Evolutionary conservation across 2,888 invertebrate genomes (phyloP).

Genomic region (Eurytoma californica): DNA sequence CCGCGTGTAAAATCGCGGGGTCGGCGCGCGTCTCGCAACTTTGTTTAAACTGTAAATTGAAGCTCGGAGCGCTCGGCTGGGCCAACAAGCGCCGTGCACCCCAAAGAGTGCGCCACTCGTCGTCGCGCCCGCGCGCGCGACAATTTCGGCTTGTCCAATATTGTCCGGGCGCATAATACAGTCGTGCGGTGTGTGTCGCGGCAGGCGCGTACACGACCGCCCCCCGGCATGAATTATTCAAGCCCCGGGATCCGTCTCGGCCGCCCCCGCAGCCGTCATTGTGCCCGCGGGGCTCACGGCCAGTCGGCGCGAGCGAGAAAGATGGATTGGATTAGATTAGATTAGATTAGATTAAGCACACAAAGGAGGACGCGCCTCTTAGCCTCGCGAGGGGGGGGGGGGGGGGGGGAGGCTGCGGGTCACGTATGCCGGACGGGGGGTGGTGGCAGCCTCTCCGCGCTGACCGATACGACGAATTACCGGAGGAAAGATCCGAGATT

Average conservation of each 20-base stretch:
- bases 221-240: constrained; percentile 52
- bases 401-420: too few species aligned
- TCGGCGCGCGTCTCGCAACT: neutral
- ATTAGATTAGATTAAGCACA: constrained; percentile 1
- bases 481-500: too few species aligned
- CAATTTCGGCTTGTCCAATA: constrained; percentile 50
- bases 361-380: neutral
- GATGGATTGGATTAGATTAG: neutral
- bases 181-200: constrained; percentile 25
- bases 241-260: constrained; percentile 4
- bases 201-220: constrained; percentile 27
- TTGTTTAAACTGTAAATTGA: constrained; percentile 44
- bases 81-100: constrained; percentile 4
- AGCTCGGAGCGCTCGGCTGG: neutral
- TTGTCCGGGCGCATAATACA: constrained; percentile 53
- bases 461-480: too few species aligned
- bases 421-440: too few species aligned
- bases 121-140: neutral
- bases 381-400: neutral
- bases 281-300: neutral
- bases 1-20: too few species aligned
- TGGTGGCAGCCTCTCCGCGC: too few species aligned
- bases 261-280: constrained; percentile 13
- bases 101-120: constrained; percentile 30
- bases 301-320: neutral